Evolutionary conservation across 1,140 invertebrate genomes (phyloP).

Genomic region (Goniozus legneri): DNA sequence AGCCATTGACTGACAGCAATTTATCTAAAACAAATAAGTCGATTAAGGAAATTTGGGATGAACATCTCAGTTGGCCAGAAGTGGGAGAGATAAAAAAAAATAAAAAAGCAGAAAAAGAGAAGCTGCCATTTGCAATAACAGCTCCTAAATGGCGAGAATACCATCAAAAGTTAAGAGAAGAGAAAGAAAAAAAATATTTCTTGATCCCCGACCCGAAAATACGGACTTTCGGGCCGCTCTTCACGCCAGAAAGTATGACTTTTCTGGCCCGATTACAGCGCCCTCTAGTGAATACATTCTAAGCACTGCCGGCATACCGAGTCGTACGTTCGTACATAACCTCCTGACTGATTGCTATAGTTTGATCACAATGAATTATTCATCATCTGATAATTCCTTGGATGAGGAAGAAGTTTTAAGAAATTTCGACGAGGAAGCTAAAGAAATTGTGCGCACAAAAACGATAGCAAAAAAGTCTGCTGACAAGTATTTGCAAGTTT

Average conservation of each 20-base stretch:
- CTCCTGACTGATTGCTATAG: too few relatives aligned
- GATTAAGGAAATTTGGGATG: not conserved
- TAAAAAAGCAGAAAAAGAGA: not conserved
- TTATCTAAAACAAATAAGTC: not conserved
- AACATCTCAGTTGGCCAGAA: not conserved
- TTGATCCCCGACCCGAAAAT: too few relatives aligned
- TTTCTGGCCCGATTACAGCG: too few relatives aligned
- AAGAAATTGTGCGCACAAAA: not conserved
- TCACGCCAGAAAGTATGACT: too few relatives aligned
- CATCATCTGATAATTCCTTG: not conserved
- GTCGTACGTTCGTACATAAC: too few relatives aligned
- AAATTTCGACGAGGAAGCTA: not conserved
- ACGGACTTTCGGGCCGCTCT: too few relatives aligned
- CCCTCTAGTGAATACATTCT: too few relatives aligned
- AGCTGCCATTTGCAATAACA: not conserved
- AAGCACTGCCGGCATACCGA: too few relatives aligned
- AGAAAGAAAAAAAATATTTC: not conserved
- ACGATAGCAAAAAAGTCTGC: not conserved
- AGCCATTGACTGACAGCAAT: not conserved
- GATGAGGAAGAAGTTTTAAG: not conserved
- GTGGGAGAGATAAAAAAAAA: not conserved
- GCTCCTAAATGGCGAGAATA: not conserved
- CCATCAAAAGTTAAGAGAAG: not conserved
- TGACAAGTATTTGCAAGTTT: not conserved
- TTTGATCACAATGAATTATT: too few relatives aligned